phyloP scores from a whole-genome alignment of 2,888 invertebrate species.

The Cryptocephalus primarius region DNA sequence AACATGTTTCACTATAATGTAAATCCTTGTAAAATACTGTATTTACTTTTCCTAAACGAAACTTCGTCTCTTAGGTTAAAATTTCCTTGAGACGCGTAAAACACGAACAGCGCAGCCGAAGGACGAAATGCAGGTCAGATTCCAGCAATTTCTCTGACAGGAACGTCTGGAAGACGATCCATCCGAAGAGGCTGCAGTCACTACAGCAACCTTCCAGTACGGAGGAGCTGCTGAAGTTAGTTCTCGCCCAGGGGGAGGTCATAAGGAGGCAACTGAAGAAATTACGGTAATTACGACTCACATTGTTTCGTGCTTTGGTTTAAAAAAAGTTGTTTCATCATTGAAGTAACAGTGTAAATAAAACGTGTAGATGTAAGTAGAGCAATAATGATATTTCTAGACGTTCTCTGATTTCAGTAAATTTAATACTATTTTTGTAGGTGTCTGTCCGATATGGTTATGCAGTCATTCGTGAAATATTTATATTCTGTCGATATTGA shows the following conservation, averaged over 20 bases:
- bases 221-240: slow-evolving; percentile 43
- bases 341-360: too few relatives aligned
- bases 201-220: slow-evolving; percentile 37
- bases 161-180: slow-evolving; percentile 35
- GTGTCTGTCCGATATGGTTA: not conserved
- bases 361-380: too few relatives aligned
- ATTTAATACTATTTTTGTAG: too few relatives aligned
- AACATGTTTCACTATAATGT: too few relatives aligned
- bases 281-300: slow-evolving; percentile 25
- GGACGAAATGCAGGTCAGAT: slow-evolving; percentile 31
- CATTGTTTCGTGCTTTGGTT: not conserved
- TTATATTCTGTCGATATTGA: too few relatives aligned
- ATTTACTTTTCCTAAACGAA: not conserved
- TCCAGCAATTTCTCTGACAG: slow-evolving; percentile 31
- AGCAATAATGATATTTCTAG: too few relatives aligned
- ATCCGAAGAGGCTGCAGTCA: slow-evolving; percentile 36
- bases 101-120: slow-evolving; percentile 27
- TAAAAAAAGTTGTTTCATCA: too few relatives aligned
- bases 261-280: slow-evolving; percentile 40
- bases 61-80: slow-evolving; percentile 28
- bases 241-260: slow-evolving; percentile 49
- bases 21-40: too few relatives aligned
- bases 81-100: slow-evolving; percentile 35
- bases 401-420: too few relatives aligned
- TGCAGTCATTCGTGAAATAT: not conserved